phyloP scores from a whole-genome alignment of 2,797 vertebrate genomes.

The Oryzias sinensis region DNA sequence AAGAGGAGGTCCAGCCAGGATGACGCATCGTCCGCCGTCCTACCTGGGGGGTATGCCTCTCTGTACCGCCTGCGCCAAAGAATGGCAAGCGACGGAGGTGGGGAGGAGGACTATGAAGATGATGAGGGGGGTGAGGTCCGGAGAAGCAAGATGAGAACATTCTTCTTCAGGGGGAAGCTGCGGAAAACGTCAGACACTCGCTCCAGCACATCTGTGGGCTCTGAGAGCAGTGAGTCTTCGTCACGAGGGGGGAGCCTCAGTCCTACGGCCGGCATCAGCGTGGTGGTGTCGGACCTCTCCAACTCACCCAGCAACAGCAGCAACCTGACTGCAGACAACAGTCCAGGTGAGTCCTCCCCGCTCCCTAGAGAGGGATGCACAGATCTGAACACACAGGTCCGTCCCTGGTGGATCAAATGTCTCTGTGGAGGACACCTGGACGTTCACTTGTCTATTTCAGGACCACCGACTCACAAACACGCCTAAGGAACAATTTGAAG shows the following conservation, averaged over 20 bases:
- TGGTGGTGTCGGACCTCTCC: conserved; percentile 79
- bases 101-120: conserved; percentile 88
- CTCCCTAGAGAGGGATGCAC: not conserved
- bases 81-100: conserved; percentile 76
- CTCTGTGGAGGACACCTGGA: too few relatives aligned
- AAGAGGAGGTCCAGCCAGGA: conserved; percentile 85
- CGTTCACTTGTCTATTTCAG: too few relatives aligned
- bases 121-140: conserved; percentile 78
- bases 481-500: too few relatives aligned
- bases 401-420: too few relatives aligned
- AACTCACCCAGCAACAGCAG: conserved; percentile 86
- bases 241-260: conserved; percentile 88
- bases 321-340: conserved; percentile 88
- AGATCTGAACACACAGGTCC: not conserved
- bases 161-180: conserved; percentile 88
- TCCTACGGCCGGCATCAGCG: conserved; percentile 82
- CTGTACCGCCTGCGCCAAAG: conserved; percentile 70
- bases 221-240: conserved; percentile 93
- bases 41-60: conserved; percentile 79
- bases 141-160: conserved; percentile 89
- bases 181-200: conserved; percentile 90
- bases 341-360: conserved; percentile 75
- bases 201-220: conserved; percentile 92
- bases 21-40: conserved; percentile 85
- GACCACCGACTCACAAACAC: too few relatives aligned